Base-by-base conservation (phyloP, 2,113 vertebrate species). In the Podarcis muralis region DNA sequence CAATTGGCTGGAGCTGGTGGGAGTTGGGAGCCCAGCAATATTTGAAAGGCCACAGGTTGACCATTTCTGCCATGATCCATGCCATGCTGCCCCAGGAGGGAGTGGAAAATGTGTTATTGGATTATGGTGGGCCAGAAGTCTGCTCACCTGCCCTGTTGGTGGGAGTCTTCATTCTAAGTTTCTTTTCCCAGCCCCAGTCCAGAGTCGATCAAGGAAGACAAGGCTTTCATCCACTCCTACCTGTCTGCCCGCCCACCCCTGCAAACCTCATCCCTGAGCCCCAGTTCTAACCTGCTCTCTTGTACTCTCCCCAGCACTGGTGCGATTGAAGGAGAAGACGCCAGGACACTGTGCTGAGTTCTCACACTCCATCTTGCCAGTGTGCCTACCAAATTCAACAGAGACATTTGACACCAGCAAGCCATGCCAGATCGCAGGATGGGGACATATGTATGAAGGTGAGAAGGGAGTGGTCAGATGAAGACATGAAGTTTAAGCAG, bases 361-460 rank as follows among this genome's bases (percentile, higher is more conserved):
- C 81, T 94, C 95, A 30, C 87, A 90, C 22, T 89, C 88, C 40
- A 53, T 96, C 62, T 93, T 91, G 32, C 95, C 95, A 0, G 93
- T 94, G 37, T 97, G 96, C 84, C 86, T 96, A 77, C 95, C 94
- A 2, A 69, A 69, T n/a, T 0, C 27, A 16, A 3, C 25, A 0
- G 75, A 86, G 57, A 43, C 2, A 1, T 13, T 81, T 25, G 32
- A 77, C 1, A 27, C 89, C 57, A 11, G 71, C 8, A 40, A 86
- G 30, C 43, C 57, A 35, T 97, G 96, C 82, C 91, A 95, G 79
- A 84, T 96, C 62, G 94, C 94, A 1, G 82, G 91, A 84, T 95
- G 93, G 93, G 94, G 90, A 59, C 92, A 96, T 90, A 95, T 95
- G 85, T 95, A 92, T 20, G 91, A 96, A 83, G 95, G 96, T 96